Evolutionary conservation across 2,888 invertebrate species (phyloP), one percentile per base, ranked within the genome.

Genomic region (Cyrtodaria siliqua): DNA sequence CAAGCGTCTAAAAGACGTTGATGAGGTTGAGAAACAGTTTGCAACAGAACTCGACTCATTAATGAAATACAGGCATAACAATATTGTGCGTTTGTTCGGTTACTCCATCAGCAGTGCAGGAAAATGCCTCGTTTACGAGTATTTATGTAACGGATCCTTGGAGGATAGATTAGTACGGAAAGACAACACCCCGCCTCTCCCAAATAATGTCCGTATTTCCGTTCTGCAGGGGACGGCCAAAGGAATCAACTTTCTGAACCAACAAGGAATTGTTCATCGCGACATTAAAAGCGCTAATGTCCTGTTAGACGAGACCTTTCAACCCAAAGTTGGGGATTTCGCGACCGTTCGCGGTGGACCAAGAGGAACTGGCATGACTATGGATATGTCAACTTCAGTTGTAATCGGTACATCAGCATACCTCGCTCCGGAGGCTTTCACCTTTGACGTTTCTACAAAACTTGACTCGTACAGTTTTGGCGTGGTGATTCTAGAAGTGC

Each of bases 381-480:
- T 91, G 4, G 89, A 82, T 0, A 68, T 93, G 66, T 96, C 96
- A 1, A n/a, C n/a, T n/a, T 95, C 96, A 85, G 64, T 84, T 29
- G 96, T 98, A 9, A 97, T 97, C 90, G 99, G 99, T 14, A 99
- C 99, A 0, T 94, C 95, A n/a, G 97, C 97, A 0, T 99, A 99
- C 93, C 94, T 99, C 4, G 99, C 99, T 0, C 96, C 96, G 26
- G 99, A 99, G 92, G 99, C 98, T 92, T 93, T 97, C 0, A 94
- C 79, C 12, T 87, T 84, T 80, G 86, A 87, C 24, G 95, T 99
- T 0, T 97, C 98, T 0, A 96, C 97, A 0, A 98, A 98, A 88
- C 96, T 99, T 1, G 99, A 99, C 91, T 97, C 97, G 0, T 99
- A 96, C 93, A 97, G 98, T 91, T 99, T 96, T 93, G 99, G 99